Percentiles rank a stretch among this genome's conserved stretches.
Conservation (phyloP, 2,113 vertebrate genomes). For the Sylvia atricapilla region DNA sequence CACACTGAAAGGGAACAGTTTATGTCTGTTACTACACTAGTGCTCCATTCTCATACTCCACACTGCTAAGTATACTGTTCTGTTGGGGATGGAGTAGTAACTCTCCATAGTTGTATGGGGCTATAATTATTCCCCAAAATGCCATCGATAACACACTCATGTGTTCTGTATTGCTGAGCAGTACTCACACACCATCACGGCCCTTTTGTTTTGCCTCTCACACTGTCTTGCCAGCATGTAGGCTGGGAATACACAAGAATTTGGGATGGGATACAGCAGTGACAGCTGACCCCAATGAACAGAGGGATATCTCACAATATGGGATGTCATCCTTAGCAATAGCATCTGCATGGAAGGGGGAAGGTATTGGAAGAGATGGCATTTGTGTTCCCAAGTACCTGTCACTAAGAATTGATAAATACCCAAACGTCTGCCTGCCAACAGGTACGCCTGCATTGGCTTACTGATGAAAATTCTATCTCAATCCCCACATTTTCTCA, state of each 20-base stretch:
- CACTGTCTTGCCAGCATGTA: neutral
- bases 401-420: neutral
- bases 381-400: neutral
- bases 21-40: neutral
- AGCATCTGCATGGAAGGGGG: neutral
- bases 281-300: neutral
- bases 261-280: neutral
- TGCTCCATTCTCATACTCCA: neutral
- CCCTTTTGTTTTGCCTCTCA: neutral
- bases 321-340: neutral
- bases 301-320: neutral
- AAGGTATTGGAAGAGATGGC: neutral
- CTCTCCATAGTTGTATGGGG: neutral
- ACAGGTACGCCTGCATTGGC: neutral
- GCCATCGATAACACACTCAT: neutral
- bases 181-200: neutral
- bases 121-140: neutral
- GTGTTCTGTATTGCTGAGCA: neutral
- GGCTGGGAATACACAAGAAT: neutral
- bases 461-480: neutral
- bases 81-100: neutral
- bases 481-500: neutral
- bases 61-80: neutral
- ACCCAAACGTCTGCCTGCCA: neutral
- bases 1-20: neutral